Evolutionary conservation across 2,888 invertebrate species (phyloP).

Genomic region (Drosophila kanekoi): DNA sequence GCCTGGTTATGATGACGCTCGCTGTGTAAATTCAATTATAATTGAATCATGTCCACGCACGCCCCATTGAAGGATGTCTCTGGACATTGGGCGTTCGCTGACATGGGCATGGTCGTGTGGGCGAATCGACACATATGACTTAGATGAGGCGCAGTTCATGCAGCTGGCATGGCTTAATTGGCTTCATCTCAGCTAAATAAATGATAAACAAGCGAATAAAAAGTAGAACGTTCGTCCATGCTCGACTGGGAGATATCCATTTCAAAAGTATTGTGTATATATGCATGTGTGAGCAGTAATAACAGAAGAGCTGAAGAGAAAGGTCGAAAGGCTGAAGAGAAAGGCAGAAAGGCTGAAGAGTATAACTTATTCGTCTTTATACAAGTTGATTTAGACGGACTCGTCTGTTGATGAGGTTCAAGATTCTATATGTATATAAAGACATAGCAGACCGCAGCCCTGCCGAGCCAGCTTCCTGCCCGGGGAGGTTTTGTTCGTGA

Average conservation of each 20-base stretch:
- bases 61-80: constrained; percentile 17
- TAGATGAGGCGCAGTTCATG: constrained; percentile 17
- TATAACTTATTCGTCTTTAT: too few relatives aligned
- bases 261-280: too few relatives aligned
- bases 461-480: too few relatives aligned
- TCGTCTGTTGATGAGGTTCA: too few relatives aligned
- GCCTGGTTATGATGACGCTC: constrained; percentile 37
- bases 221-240: constrained; percentile 1
- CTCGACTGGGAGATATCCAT: neutral
- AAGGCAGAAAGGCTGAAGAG: too few relatives aligned
- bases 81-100: neutral
- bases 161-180: constrained; percentile 28
- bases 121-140: constrained; percentile 23
- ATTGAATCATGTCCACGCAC: constrained; percentile 64
- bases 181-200: constrained; percentile 12
- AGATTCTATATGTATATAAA: too few relatives aligned
- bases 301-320: too few relatives aligned
- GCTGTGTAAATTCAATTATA: constrained; percentile 64
- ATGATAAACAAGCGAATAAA: constrained; percentile 25
- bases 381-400: too few relatives aligned
- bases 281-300: too few relatives aligned
- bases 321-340: too few relatives aligned
- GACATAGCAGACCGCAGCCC: too few relatives aligned
- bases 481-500: too few relatives aligned
- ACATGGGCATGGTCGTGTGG: constrained; percentile 5